Evolutionary conservation across 2,888 invertebrate species (phyloP).

Genomic region (Julus scanicus): DNA sequence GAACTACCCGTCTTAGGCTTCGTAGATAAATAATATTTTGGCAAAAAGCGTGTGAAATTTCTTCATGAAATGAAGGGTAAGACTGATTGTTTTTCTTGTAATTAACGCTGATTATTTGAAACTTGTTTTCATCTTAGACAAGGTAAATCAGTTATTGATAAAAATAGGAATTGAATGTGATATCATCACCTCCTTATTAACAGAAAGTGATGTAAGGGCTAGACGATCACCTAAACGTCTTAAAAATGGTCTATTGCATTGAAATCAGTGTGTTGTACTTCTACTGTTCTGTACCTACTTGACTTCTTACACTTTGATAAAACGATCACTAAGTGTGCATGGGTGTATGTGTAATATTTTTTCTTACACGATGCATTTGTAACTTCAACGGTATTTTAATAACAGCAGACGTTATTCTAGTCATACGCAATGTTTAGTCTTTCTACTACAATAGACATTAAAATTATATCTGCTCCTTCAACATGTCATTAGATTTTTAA

Average conservation of each 20-base stretch:
- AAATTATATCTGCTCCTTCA: conserved; percentile 43
- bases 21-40: conserved; percentile 6
- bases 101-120: neutral
- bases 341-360: conserved; percentile 51
- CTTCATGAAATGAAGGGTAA: neutral
- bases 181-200: neutral
- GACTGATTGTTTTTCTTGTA: neutral
- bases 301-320: conserved; percentile 53
- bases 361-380: conserved; percentile 48
- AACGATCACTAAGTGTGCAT: conserved; percentile 52
- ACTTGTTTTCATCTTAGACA: conserved; percentile 7
- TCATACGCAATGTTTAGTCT: conserved; percentile 47
- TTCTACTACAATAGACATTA: conserved; percentile 47
- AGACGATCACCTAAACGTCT: neutral
- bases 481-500: neutral
- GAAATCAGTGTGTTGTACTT: conserved; percentile 48
- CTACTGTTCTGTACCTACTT: conserved; percentile 51
- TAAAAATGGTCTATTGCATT: conserved; percentile 45
- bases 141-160: neutral
- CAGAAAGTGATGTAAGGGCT: neutral
- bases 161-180: neutral
- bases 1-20: neutral
- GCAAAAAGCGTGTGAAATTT: neutral
- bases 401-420: conserved; percentile 47
- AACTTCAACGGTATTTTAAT: conserved; percentile 47